A percentile compares a stretch with the other conserved stretches of the same genome.
These are phyloP conservation scores for Enteromius unitaeniatus DNA, from an alignment of 2,797 vertebrate species.

Conservation along the genomic window DNA sequence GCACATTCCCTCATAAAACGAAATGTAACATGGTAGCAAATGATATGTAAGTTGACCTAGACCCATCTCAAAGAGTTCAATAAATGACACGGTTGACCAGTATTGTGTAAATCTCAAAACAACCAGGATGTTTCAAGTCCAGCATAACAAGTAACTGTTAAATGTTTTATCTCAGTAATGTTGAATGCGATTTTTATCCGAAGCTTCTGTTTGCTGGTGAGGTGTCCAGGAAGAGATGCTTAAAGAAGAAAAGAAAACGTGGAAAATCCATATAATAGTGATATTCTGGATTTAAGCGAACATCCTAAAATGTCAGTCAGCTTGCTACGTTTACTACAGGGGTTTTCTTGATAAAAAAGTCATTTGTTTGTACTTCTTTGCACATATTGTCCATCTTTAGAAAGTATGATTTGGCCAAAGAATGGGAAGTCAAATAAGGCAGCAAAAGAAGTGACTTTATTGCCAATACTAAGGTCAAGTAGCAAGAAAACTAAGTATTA, in stretches of 20 bases:
- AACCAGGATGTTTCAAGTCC: background rate
- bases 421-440: constrained; percentile 60
- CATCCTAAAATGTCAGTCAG: constrained; percentile 55
- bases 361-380: constrained; percentile 52
- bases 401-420: constrained; percentile 55
- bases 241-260: constrained; percentile 31
- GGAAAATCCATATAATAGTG: constrained; percentile 16
- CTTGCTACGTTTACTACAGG: constrained; percentile 70
- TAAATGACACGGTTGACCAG: background rate
- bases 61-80: constrained; percentile 5
- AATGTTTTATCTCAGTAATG: background rate
- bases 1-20: background rate
- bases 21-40: constrained; percentile 23
- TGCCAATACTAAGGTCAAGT: constrained; percentile 64
- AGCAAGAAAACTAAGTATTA: constrained; percentile 47
- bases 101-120: background rate
- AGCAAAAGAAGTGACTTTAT: constrained; percentile 65
- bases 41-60: constrained; percentile 17
- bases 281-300: constrained; percentile 27
- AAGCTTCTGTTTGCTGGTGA: constrained; percentile 34
- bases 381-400: constrained; percentile 61
- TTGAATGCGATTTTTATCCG: background rate
- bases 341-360: constrained; percentile 61
- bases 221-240: constrained; percentile 11
- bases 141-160: background rate